Conservation (phyloP, 1,140 invertebrate species). For the Charaxes varanes region DNA sequence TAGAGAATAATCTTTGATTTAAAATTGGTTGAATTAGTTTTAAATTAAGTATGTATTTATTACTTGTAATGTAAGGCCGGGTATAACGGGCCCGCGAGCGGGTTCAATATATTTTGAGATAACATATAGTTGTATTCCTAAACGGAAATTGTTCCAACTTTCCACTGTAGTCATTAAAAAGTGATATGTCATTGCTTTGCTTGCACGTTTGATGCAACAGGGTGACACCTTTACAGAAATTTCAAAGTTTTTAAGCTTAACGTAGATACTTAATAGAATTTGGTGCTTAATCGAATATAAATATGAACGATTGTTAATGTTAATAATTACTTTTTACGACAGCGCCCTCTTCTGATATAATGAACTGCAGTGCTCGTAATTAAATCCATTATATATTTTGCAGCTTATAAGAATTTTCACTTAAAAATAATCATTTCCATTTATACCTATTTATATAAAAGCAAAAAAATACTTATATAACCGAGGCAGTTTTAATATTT, state of each 20-base stretch:
- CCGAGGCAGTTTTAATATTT: too few species aligned
- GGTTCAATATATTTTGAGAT: constrained; percentile 26
- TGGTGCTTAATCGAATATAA: constrained; percentile 21
- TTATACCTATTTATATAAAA: too few species aligned
- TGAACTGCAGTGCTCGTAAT: constrained; percentile 6
- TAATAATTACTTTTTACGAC: constrained; percentile 14
- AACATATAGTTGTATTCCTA: constrained; percentile 19
- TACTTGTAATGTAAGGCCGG: constrained; percentile 27
- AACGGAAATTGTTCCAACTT: constrained; percentile 18
- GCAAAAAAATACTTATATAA: too few species aligned
- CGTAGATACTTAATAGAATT: constrained; percentile 20
- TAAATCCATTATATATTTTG: too few species aligned
- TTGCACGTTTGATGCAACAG: constrained; percentile 17
- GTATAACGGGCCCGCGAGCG: constrained; percentile 20
- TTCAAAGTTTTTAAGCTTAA: constrained; percentile 17
- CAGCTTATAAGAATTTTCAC: too few species aligned
- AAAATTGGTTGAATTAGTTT: constrained; percentile 36
- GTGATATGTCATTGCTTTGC: constrained; percentile 20
- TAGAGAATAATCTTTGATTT: constrained; percentile 31
- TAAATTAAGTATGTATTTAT: constrained; percentile 36
- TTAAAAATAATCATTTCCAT: too few species aligned
- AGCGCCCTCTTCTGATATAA: not conserved
- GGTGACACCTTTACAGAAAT: constrained; percentile 13
- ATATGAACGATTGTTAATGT: constrained; percentile 14
- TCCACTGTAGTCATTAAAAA: constrained; percentile 22